Evolutionary conservation across 1,140 invertebrate genomes (phyloP).

Genomic region (Oncopeltus fasciatus): DNA sequence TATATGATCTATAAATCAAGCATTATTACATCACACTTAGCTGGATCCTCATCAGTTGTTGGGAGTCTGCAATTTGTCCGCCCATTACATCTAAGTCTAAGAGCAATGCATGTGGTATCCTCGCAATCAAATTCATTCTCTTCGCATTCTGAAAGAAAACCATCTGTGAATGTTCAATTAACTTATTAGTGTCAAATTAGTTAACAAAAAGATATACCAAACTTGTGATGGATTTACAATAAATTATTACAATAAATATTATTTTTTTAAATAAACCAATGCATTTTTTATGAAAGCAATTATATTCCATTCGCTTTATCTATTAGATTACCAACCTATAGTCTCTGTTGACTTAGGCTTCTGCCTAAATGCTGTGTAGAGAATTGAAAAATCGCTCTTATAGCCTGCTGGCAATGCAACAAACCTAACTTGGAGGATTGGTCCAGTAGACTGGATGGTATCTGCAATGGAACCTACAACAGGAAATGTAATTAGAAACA

Average conservation of each 20-base stretch:
- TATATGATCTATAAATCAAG: neutral
- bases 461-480: slow-evolving; percentile 60
- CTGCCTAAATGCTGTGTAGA: slow-evolving; percentile 59
- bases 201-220: no score
- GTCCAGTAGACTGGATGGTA: slow-evolving; percentile 41
- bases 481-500: no score
- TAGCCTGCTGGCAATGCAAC: slow-evolving; percentile 28
- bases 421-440: slow-evolving; percentile 44
- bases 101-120: slow-evolving; percentile 66
- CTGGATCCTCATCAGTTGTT: slow-evolving; percentile 58
- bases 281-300: no score
- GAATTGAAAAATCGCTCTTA: slow-evolving; percentile 51
- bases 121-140: slow-evolving; percentile 63
- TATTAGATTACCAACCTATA: neutral
- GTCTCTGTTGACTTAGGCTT: slow-evolving; percentile 23
- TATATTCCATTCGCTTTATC: no score
- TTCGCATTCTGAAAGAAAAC: slow-evolving; percentile 32
- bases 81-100: slow-evolving; percentile 53
- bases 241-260: no score
- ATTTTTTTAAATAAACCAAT: no score
- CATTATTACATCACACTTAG: slow-evolving; percentile 29
- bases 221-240: no score
- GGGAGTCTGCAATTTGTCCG: slow-evolving; percentile 64
- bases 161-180: no score
- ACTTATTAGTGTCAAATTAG: no score